A percentile compares a stretch with the other conserved stretches of the same genome.
Conservation (phyloP, 2,797 vertebrate species). For the Xenopus petersii region DNA sequence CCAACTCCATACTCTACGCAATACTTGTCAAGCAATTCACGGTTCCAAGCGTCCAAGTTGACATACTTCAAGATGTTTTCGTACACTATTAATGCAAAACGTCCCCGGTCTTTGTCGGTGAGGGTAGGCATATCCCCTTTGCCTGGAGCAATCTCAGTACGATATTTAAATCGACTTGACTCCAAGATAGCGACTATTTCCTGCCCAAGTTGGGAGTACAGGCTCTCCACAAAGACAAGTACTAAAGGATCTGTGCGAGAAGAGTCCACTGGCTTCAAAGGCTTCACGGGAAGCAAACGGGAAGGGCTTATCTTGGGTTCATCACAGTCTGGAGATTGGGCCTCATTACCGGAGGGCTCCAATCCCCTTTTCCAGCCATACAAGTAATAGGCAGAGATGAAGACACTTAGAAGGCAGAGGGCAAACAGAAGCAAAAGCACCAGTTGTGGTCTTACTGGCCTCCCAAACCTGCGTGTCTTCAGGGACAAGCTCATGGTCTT, state of each 20-base stretch:
- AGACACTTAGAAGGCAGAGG: constrained; percentile 93
- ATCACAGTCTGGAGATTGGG: constrained; percentile 76
- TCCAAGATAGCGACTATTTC: constrained; percentile 97
- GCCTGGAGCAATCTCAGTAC: constrained; percentile 93
- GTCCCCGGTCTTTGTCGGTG: constrained; percentile 91
- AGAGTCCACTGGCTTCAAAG: constrained; percentile 64
- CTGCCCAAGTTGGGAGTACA: constrained; percentile 96
- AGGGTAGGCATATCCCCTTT: constrained; percentile 98
- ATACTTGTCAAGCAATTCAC: constrained; percentile 98
- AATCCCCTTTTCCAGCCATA: constrained; percentile 94
- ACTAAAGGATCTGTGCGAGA: constrained; percentile 92
- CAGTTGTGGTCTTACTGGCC: constrained; percentile 90
- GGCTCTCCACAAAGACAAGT: constrained; percentile 96
- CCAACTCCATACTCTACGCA: constrained; percentile 97
- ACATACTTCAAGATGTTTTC: constrained; percentile 98
- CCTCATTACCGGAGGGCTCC: constrained; percentile 78
- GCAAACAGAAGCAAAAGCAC: constrained; percentile 90
- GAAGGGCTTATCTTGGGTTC: constrained; percentile 84
- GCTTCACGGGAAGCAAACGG: constrained; percentile 76
- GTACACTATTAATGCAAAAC: constrained; percentile 92
- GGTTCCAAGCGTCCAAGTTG: constrained; percentile 95
- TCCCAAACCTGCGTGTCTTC: constrained; percentile 86
- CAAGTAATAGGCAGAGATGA: constrained; percentile 95
- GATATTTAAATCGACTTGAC: constrained; percentile 91
- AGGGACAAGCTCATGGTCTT: constrained; percentile 86